Conservation (phyloP, 2,797 vertebrate species). For the Pseudopleuronectes americanus region DNA sequence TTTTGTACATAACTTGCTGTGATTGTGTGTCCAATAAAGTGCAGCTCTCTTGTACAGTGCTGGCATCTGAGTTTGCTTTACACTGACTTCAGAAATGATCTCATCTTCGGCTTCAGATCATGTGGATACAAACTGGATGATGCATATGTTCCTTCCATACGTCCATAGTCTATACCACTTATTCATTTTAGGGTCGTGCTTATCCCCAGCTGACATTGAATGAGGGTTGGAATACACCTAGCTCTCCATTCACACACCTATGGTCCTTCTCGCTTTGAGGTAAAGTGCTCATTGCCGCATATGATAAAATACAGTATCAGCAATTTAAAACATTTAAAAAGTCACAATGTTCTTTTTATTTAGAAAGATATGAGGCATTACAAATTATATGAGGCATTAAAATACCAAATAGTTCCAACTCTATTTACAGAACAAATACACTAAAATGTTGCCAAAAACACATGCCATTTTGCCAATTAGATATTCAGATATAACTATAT, state of each 20-base stretch:
- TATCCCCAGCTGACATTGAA: no score
- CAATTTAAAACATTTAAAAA: slow-evolving; percentile 25
- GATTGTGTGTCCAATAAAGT: slow-evolving; percentile 89
- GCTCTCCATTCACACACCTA: no score
- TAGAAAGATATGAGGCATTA: background rate
- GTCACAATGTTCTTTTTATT: background rate
- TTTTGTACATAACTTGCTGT: slow-evolving; percentile 90
- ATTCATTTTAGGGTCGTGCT: no score
- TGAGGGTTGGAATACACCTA: no score
- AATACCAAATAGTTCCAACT: slow-evolving; percentile 35
- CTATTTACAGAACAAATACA: slow-evolving; percentile 70
- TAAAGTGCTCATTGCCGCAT: no score
- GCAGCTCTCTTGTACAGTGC: slow-evolving; percentile 85
- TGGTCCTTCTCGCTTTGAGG: no score
- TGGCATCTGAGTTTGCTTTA: slow-evolving; percentile 47
- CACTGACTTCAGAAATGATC: background rate
- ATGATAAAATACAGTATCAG: background rate
- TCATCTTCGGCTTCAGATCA: no score
- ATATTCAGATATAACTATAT: background rate
- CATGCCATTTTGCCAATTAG: background rate
- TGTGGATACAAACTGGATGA: no score
- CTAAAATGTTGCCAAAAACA: background rate
- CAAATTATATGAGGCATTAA: slow-evolving; percentile 20
- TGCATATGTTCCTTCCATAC: no score
- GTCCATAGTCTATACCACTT: no score